Base-by-base conservation (phyloP, 2,113 vertebrate genomes). In the Xiphorhynchus elegans region DNA sequence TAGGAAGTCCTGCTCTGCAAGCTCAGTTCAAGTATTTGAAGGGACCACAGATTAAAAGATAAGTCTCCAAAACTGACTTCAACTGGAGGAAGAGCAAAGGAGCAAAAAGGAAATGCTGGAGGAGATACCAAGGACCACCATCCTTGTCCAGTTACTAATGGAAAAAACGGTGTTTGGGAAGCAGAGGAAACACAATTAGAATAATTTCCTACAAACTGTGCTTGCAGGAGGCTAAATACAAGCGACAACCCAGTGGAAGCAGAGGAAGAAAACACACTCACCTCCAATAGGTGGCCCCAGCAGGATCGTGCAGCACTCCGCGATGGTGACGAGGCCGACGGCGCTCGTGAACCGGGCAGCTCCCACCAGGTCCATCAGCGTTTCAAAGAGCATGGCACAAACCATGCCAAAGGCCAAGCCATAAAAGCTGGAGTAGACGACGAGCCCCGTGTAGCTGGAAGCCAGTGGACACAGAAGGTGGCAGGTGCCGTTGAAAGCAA, bases 261-360 rank as follows among this genome's bases (percentile, higher is more conserved):
- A 50, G 37, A 67, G n/a, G 23, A 35, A 58, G 56, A 37, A 24
- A 44, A 25, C 3, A 4, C 64, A 95, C 93, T 98, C 97, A 99
- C 99, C 99, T 97, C 98, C 98, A 15, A 98, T 80, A 4, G 99
- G 99, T 3, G 98, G 99, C 53, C 98, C 98, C 62, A 98, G 95
- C 21, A 98, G 94, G 39, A 99, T 97, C 0, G 98, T 98, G 85
- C 98, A 97, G 93, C 98, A 98, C 93, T 99, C 98, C 0, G 98
- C 97, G 58, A 99, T 98, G 66, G 98, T 99, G 95, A 98, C 98
- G 21, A 98, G 96, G 73, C 98, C 98, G 13, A 99, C 97, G 1
- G 98, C 98, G 1, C 98, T 98, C 17, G 98, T 97, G 93, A 98
- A 98, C 16, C 97, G 96, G 8, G 96, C 44, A 12, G 95, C 97